phyloP scores from a whole-genome alignment of 2,113 vertebrate genomes.

The Ceyx melanurus region DNA sequence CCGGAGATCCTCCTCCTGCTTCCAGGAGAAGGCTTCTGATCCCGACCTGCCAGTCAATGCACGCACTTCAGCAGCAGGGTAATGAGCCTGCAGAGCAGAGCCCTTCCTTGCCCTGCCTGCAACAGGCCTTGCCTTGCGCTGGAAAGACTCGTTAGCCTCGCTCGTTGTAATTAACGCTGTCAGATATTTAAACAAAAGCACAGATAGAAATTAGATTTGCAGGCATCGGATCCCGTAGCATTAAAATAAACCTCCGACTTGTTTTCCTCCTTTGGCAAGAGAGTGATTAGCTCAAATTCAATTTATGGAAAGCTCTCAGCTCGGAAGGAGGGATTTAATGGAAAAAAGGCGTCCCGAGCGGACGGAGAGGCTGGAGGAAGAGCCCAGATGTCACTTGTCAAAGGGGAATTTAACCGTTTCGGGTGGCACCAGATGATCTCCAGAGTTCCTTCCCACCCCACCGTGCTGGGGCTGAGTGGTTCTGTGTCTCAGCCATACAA shows the following conservation, averaged over 20 bases:
- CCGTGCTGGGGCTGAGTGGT: background rate
- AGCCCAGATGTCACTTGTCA: background rate
- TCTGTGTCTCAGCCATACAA: background rate
- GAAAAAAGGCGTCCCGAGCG: background rate
- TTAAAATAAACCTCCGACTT: too few relatives aligned
- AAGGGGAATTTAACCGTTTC: background rate
- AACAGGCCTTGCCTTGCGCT: too few relatives aligned
- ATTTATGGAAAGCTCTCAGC: conserved; percentile 28
- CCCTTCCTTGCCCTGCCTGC: too few relatives aligned
- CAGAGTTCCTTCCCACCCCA: background rate
- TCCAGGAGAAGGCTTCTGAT: background rate
- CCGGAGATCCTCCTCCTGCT: background rate
- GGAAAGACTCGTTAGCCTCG: too few relatives aligned
- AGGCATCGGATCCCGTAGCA: too few relatives aligned
- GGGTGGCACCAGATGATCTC: background rate
- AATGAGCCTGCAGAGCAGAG: too few relatives aligned
- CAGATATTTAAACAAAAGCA: too few relatives aligned
- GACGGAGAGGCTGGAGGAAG: background rate
- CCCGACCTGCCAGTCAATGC: too few relatives aligned
- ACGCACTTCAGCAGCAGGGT: too few relatives aligned
- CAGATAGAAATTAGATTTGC: too few relatives aligned
- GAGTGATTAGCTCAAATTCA: conserved; percentile 21
- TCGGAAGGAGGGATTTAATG: conserved; percentile 28
- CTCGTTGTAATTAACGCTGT: too few relatives aligned
- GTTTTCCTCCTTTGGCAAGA: too few relatives aligned